A percentile compares a stretch with the other conserved stretches of the same genome.
These are phyloP conservation scores for Glandiceps talaboti DNA, from an alignment of 53 echinoderm and acorn worm species.

Conservation along the genomic window DNA sequence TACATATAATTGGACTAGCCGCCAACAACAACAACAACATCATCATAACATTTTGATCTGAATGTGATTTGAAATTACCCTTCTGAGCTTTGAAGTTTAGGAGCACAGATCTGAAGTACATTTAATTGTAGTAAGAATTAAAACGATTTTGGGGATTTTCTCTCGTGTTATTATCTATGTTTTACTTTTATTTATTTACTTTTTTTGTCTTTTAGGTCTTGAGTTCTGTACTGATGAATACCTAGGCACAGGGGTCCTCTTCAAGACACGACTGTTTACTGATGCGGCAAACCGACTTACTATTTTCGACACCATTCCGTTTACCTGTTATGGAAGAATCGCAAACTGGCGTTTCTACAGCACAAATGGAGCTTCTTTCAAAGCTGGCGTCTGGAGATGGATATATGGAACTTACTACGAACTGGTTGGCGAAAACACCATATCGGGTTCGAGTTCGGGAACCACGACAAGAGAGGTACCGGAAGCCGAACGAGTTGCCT, in stretches of 20 bases:
- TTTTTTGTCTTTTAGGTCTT: neutral
- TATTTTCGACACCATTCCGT: slow-evolving; percentile 31
- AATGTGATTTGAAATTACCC: too few species aligned
- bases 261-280: slow-evolving; percentile 50
- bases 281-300: slow-evolving; percentile 42
- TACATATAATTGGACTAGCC: too few species aligned
- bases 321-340: slow-evolving; percentile 49
- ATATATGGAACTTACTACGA: slow-evolving; percentile 52
- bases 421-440: slow-evolving; percentile 63
- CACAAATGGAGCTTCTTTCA: slow-evolving; percentile 44
- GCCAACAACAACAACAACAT: too few species aligned
- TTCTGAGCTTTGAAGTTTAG: too few species aligned
- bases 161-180: too few species aligned
- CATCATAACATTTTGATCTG: too few species aligned
- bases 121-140: too few species aligned
- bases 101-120: too few species aligned
- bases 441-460: slow-evolving; percentile 41
- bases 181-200: too few species aligned
- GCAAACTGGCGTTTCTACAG: slow-evolving; percentile 42
- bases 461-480: slow-evolving; percentile 49
- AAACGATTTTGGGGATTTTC: too few species aligned
- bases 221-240: slow-evolving; percentile 29
- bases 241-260: slow-evolving; percentile 16
- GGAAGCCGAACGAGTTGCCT: slow-evolving; percentile 30
- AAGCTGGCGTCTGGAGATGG: slow-evolving; percentile 64